Percentiles rank a stretch among this genome's conserved stretches.
phyloP scores from a whole-genome alignment of 1,140 invertebrate genomes.

The Cepaea nemoralis region DNA sequence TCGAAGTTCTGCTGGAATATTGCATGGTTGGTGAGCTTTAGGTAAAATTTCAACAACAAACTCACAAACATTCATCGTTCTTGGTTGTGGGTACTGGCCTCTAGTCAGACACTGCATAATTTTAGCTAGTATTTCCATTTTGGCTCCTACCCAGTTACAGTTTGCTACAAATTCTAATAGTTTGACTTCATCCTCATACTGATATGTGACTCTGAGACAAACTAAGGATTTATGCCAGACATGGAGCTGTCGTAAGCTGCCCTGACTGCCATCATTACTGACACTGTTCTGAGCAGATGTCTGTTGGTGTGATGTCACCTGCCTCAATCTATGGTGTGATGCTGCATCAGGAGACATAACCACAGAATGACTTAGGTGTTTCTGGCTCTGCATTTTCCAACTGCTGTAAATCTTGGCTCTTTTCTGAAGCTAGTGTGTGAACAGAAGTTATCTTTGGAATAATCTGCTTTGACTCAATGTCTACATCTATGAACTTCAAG shows the following conservation, averaged over 20 bases:
- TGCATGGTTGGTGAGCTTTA: constrained; percentile 59
- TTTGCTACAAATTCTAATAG: constrained; percentile 66
- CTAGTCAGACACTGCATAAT: constrained; percentile 53
- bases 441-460: neutral
- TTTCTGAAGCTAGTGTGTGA: neutral
- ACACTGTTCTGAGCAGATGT: neutral
- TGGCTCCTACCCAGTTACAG: constrained; percentile 61
- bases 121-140: constrained; percentile 58
- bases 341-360: neutral
- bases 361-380: neutral
- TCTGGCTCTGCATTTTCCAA: neutral
- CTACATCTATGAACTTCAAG: neutral
- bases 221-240: constrained; percentile 65
- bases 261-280: neutral
- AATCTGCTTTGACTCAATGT: neutral
- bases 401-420: neutral
- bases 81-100: constrained; percentile 49
- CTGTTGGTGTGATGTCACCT: neutral
- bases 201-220: constrained; percentile 52
- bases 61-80: constrained; percentile 52
- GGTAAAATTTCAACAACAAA: constrained; percentile 62
- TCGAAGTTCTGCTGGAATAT: constrained; percentile 62
- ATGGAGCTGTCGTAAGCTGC: neutral
- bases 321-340: neutral
- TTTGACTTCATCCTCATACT: constrained; percentile 52